Base-by-base conservation (phyloP, 2,113 vertebrate genomes). In the Burhinus oedicnemus region DNA sequence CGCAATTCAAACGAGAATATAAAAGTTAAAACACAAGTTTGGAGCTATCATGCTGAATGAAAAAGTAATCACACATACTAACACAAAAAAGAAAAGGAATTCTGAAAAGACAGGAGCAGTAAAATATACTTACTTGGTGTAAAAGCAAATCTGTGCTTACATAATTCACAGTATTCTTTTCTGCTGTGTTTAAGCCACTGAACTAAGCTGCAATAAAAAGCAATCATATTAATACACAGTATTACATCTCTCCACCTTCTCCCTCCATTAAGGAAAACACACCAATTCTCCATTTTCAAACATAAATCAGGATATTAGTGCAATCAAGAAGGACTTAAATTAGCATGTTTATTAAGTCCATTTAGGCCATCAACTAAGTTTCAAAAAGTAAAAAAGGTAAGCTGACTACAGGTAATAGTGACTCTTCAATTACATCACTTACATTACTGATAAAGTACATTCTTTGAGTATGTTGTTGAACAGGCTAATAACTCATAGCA, bases 101-200 rank as follows among this genome's bases (percentile, higher is more conserved):
- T 69, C 38, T 82, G 96, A 98, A 97, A 98, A 96, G 96, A 97
- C 18, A 89, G 19, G 17, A 92, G 47, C 84, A 69, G 49, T 61
- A 55, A 68, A 88, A 80, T 49, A 61, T 94, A 99, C 99, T 99
- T 99, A 99, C 99, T 99, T 99, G 99, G 99, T 94, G 99, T 99
- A 98, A 99, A 99, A 98, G 99, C 99, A 98, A 99, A 99, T 99
- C 99, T 99, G 98, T 99, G 99, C 98, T 99, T 99, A 99, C 99
- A 99, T 98, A 99, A 98, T 99, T 99, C 99, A 98, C 99, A 99
- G 97, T 99, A 99, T 98, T 99, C 99, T 98, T 99, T 99, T 97
- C 99, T 99, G 99, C 99, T 99, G 98, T 99, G 99, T 98, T 99
- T 99, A 98, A 99, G 98, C 99, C 99, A 99, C 95, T 99, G 99